These are phyloP conservation scores for Rotaria socialis DNA, from an alignment of 2,888 invertebrate species.

Conservation along the genomic window DNA sequence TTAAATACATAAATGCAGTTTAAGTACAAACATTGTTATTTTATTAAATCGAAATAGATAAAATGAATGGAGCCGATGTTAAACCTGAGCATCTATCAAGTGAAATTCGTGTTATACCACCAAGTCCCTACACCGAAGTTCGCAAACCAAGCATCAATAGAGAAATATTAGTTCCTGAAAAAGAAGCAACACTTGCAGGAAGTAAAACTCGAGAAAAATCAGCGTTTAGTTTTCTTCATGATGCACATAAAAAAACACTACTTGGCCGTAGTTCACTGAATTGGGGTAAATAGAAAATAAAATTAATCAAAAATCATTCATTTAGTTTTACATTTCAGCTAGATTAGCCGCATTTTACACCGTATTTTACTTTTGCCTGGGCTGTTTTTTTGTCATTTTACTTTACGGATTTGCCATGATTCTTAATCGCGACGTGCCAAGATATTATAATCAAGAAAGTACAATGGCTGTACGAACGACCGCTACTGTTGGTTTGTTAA, in stretches of 20 bases:
- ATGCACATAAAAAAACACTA: neutral
- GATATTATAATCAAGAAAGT: neutral
- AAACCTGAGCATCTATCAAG: too few species aligned
- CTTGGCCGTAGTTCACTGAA: neutral
- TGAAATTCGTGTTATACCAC: too few species aligned
- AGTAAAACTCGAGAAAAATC: neutral
- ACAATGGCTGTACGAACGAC: slow-evolving; percentile 10
- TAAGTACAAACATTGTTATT: neutral
- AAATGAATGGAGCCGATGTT: neutral
- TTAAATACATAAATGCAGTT: too few species aligned
- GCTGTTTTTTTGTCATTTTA: neutral
- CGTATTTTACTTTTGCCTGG: slow-evolving; percentile 12
- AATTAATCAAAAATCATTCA: neutral
- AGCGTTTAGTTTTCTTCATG: neutral
- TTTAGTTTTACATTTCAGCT: neutral
- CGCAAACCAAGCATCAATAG: too few species aligned
- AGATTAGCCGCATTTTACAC: slow-evolving; percentile 2
- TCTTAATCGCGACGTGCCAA: neutral
- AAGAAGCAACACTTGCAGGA: neutral
- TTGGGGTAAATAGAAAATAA: neutral
- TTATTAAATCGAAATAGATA: neutral
- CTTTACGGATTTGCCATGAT: neutral
- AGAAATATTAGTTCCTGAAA: neutral
- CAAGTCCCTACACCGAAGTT: too few species aligned
- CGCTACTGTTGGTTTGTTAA: neutral